Evolutionary conservation across 2,888 invertebrate species (phyloP).

Genomic region (Xanthorhoe designata): DNA sequence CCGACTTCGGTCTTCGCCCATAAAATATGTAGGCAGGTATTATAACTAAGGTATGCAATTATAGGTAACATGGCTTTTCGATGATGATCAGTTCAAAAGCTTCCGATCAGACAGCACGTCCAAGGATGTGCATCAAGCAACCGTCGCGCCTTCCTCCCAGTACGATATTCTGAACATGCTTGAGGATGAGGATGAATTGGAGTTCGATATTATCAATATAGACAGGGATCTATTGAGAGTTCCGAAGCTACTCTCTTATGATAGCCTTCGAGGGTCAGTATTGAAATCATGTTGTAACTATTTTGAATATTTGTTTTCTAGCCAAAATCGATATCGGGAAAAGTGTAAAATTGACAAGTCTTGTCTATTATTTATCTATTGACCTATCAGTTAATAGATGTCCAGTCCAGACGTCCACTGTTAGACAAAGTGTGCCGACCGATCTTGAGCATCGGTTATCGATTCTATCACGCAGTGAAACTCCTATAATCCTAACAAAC

Average conservation of each 20-base stretch:
- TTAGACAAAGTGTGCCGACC: no score
- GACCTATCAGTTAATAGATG: no score
- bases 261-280: slow-evolving; percentile 50
- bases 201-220: slow-evolving; percentile 79
- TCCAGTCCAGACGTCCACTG: no score
- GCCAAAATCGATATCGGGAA: no score
- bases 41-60: neutral
- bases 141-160: neutral
- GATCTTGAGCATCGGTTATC: no score
- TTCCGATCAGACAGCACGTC: slow-evolving; percentile 35
- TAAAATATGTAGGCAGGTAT: no score
- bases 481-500: no score
- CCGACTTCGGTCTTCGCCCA: no score
- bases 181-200: slow-evolving; percentile 82
- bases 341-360: no score
- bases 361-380: no score
- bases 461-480: no score
- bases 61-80: slow-evolving; percentile 62
- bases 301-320: no score
- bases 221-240: slow-evolving; percentile 62
- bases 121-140: neutral
- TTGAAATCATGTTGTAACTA: neutral
- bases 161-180: slow-evolving; percentile 59
- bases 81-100: slow-evolving; percentile 51
- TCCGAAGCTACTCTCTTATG: slow-evolving; percentile 60